Base-by-base conservation (phyloP, 2,797 vertebrate genomes). In the Orientallactaga sibirica region DNA sequence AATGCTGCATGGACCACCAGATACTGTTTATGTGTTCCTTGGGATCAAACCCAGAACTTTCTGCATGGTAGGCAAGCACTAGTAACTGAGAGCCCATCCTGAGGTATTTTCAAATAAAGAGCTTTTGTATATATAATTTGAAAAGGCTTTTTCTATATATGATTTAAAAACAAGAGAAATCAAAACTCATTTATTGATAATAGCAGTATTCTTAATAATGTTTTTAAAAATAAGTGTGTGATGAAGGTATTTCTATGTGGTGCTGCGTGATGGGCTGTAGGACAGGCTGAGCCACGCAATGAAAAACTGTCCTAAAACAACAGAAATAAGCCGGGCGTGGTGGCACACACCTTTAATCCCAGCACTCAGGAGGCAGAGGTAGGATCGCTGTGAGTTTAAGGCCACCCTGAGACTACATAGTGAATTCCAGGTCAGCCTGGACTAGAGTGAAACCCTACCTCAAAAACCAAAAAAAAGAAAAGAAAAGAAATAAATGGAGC, bases 191-290 rank as follows among this genome's bases (percentile, higher is more conserved):
- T 79, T 86, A 62, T 8, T 83, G 70, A 87, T 90, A 73, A 74
- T 1, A 78, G 61, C 18, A 78, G 24, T 25, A 66, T 22, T 82
- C 16, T 2, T 79, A 0, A 90, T 93, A 64, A 82, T 48, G 12
- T 86, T 94, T 89, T 29, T 77, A 84, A 79, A 76, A 94, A 27
- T 78, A 82, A 79, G n/a, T 86, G 0, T 76, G 2, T 94, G 29
- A 66, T 93, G 37, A 80, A 95, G 88, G 5, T 74, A 64, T 82
- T 79, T 94, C 15, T 16, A 58, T 58, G 27, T 15, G 27, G 66
- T 10, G 66, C 25, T 67, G 4, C 66, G 27, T 27, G 27, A 12
- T 67, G 25, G 66, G 25, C 27, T 11, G 27, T 27, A 12, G 25
- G 66, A 8, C 66, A 67, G 24, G 12, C 25, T 67, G 9, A 67